Conservation (phyloP, 1,140 invertebrate species). For the Limonius californicus region DNA sequence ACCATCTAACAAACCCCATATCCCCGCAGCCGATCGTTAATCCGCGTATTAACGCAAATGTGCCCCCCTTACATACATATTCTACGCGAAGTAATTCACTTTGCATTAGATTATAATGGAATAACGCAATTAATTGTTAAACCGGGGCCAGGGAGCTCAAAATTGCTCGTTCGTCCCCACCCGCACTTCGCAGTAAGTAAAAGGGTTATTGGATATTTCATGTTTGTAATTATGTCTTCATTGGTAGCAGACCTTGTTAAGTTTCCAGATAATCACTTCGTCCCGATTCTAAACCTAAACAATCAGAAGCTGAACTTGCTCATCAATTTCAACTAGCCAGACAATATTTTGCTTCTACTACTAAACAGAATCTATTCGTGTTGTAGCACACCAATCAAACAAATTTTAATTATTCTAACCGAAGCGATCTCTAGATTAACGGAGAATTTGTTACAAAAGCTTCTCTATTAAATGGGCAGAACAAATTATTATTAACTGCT, state of each 20-base stretch:
- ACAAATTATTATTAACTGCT: too few species aligned
- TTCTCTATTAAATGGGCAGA: too few species aligned
- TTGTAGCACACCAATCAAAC: too few species aligned
- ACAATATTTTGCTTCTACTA: too few species aligned
- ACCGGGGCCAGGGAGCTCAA: neutral
- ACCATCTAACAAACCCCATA: neutral
- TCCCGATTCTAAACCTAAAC: too few species aligned
- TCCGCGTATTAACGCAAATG: constrained; percentile 3
- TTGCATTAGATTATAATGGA: constrained; percentile 12
- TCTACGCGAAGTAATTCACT: constrained; percentile 2
- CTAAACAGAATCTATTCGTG: too few species aligned
- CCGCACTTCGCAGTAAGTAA: neutral
- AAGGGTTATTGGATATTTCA: neutral
- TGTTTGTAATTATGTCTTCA: neutral
- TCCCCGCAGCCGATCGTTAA: neutral
- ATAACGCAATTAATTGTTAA: constrained; percentile 11
- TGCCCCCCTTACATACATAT: neutral
- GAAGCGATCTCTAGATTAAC: too few species aligned
- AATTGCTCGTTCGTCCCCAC: neutral
- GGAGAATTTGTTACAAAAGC: too few species aligned
- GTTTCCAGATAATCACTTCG: neutral
- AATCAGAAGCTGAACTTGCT: too few species aligned
- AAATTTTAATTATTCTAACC: too few species aligned
- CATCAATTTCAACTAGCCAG: too few species aligned
- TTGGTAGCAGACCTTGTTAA: neutral